phyloP scores from a whole-genome alignment of 2,888 invertebrate genomes.

The Pandemis cinnamomeana region DNA sequence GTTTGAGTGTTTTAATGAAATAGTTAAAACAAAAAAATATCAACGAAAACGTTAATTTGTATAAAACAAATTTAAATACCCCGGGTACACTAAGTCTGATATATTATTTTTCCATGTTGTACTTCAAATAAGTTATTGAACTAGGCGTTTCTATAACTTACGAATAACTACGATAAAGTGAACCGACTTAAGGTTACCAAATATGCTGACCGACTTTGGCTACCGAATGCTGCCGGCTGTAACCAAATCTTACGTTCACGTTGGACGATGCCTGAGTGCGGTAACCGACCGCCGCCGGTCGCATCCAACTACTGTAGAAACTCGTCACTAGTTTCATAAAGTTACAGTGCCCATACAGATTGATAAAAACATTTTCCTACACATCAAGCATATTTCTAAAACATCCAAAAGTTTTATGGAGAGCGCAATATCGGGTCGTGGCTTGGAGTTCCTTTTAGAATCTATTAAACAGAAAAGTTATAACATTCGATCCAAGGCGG shows the following conservation, averaged over 20 bases:
- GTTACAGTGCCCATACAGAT: neutral
- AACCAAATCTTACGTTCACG: conserved; percentile 24
- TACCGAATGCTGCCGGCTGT: conserved; percentile 12
- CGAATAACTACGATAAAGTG: neutral
- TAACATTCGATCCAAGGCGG: conserved; percentile 62
- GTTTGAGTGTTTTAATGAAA: neutral
- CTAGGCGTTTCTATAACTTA: neutral
- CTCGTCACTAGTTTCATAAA: conserved; percentile 14
- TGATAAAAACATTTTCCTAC: conserved; percentile 1
- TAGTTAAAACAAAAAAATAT: neutral
- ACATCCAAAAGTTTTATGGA: conserved; percentile 52
- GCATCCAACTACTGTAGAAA: conserved; percentile 15
- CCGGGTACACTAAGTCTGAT: too few species aligned
- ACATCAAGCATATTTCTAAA: conserved; percentile 29
- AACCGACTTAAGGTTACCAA: neutral
- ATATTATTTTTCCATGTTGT: too few species aligned
- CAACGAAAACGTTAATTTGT: too few species aligned
- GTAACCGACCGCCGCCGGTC: conserved; percentile 3
- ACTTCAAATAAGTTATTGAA: neutral
- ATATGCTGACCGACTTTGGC: conserved; percentile 10
- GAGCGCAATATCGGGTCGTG: conserved; percentile 52
- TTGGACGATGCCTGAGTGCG: conserved; percentile 11
- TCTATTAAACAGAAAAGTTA: conserved; percentile 70
- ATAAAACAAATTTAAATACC: too few species aligned
- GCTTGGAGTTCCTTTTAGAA: conserved; percentile 62